Evolutionary conservation across 2,113 vertebrate species (phyloP), one percentile per base, ranked within the genome.

Genomic region (Taxidea taxus): DNA sequence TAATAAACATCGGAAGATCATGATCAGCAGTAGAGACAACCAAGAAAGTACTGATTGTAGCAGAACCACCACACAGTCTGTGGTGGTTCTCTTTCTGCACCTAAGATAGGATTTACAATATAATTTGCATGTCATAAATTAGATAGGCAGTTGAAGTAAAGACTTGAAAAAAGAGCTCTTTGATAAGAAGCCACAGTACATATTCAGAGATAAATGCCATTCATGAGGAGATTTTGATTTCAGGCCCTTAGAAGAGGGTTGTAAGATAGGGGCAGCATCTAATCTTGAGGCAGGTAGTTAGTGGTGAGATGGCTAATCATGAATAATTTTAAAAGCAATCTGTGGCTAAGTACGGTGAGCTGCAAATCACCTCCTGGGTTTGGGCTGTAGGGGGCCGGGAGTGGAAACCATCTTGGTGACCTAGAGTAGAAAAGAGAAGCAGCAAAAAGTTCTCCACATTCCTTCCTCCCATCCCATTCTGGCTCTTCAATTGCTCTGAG

Each of bases 231-330:
- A 85, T 87, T 91, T 96, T 81, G 44, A 90, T 82, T 89, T 92
- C 54, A 72, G 87, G 4, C 62, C 74, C 74, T 95, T 88, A 16
- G 21, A 87, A 91, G 31, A 93, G 74, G 83, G 74, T 31, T 39
- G 16, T 77, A 34, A 91, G 29, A 90, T 42, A 83, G 87, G 20
- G 70, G 54, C 29, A 37, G 49, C 92, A 54, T 90, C 74, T 94
- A 37, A 96, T 96, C 80, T 96, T 60, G 37, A 96, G 90, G 49
- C 84, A 68, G 93, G 62, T 87, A 94, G 92, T 92, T 29, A 87
- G 86, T 21, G 29, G 74, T 58, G 68, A 96, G 54, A 47, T 80
- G 80, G 78, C 21, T 64, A 89, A 93, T 94, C 56, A 49, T 18
- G 47, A 92, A 62, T 66, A 58, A 72, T 82, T 96, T 78, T 44